Base-by-base conservation (phyloP, 2,888 invertebrate genomes). In the Deroplatys truncata region DNA sequence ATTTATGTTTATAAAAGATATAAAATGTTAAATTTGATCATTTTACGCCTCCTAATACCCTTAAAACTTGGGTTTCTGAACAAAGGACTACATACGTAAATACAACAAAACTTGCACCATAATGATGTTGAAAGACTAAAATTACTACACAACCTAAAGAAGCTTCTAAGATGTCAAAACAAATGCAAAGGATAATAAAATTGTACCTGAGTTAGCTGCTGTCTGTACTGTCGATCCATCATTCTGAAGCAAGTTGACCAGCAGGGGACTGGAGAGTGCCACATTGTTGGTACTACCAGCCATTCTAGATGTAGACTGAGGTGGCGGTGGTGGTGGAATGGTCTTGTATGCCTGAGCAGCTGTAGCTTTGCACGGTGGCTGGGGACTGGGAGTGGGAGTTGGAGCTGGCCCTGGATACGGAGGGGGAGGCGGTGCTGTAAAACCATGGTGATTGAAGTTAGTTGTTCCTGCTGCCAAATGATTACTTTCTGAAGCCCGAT, bases 161-260 rank as follows among this genome's bases (percentile, higher is more conserved):
- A 35, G 9, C 35, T 35, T 35, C 35, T 35, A 35, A 35, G 9
- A 35, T 35, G 5, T 13, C 43, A 72, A 20, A 72, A 72, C 7
- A 56, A 15, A 72, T 72, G 56, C 20, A 7, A 25, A 72, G 9
- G 3, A 72, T 25, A 56, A 56, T 56, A 20, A 5, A 7, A 72
- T 20, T 72, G 8, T 83, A 87, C 87, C 87, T 84, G 89, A 86
- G 20, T 86, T 89, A 28, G 90, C 89, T 31, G 90, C 88, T 20
- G 82, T 28, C 3, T 29, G 72, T 20, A 84, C 91, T n/a, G 91
- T 89, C 86, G 95, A 90, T 29, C 90, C 97, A 92, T 98, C 98
- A 92, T 97, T 98, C 94, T 98, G 98, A 92, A 98, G 94, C 91
- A 98, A 94, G 93, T 98, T 98, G 72, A 98, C 98, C 91, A 98